A percentile compares a stretch with the other conserved stretches of the same genome.
Evolutionary conservation across 1,140 invertebrate genomes (phyloP).

Genomic region (Trissolcus basalis): DNA sequence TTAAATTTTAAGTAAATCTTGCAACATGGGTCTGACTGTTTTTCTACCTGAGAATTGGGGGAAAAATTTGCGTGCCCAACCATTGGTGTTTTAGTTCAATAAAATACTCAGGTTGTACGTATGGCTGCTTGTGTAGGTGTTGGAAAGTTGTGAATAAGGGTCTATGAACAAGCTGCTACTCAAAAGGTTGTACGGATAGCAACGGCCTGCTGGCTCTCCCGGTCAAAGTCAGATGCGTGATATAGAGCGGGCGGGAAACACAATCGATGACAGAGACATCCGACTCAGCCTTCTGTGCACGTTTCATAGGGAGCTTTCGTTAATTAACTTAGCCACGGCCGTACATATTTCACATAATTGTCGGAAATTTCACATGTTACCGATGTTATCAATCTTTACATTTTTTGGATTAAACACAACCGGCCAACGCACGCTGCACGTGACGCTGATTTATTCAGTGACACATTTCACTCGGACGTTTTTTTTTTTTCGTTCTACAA

Average conservation of each 20-base stretch:
- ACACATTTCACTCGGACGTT: conserved; percentile 1
- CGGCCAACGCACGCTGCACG: conserved; percentile 15
- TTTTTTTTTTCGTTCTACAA: too few relatives aligned
- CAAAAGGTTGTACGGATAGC: conserved; percentile 48
- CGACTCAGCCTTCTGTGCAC: conserved; percentile 57
- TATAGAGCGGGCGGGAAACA: conserved; percentile 54
- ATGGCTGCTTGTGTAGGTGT: too few relatives aligned
- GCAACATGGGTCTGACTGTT: too few relatives aligned
- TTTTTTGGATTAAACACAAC: conserved; percentile 29
- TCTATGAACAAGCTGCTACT: conserved; percentile 9
- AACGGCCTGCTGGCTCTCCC: conserved; percentile 66
- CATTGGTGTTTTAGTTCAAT: too few relatives aligned
- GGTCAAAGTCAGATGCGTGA: conserved; percentile 68
- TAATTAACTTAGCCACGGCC: conserved; percentile 62
- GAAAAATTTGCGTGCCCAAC: too few relatives aligned
- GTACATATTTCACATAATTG: conserved; percentile 60
- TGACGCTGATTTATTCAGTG: conserved; percentile 35
- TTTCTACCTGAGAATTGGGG: too few relatives aligned
- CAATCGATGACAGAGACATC: conserved; percentile 71
- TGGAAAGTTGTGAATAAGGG: not conserved
- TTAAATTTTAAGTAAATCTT: too few relatives aligned
- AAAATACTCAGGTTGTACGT: too few relatives aligned
- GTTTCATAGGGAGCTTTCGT: conserved; percentile 61
- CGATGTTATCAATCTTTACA: conserved; percentile 50
- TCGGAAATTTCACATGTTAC: conserved; percentile 57